A percentile compares a stretch with the other conserved stretches of the same genome.
These are phyloP conservation scores for Neomonachus schauinslandi DNA, from an alignment of 2,113 vertebrate genomes.

Conservation along the genomic window DNA sequence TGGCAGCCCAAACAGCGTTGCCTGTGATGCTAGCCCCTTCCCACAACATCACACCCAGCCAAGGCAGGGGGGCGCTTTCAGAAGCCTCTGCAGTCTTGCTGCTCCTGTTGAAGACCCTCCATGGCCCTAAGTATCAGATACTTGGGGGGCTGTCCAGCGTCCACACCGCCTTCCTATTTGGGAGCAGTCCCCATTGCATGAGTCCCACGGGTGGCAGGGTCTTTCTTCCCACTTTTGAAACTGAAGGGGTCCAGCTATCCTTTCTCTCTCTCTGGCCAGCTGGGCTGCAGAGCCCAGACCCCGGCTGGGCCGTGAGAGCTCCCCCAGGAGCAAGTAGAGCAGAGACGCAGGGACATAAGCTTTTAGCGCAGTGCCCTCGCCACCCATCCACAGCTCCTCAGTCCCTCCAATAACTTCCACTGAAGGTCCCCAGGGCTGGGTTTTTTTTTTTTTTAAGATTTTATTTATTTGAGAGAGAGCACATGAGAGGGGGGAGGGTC, in stretches of 20 bases:
- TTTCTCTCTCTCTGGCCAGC: not conserved
- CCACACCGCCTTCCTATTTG: fast-evolving
- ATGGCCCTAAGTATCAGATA: not conserved
- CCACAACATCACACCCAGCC: not conserved
- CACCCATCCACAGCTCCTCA: not conserved
- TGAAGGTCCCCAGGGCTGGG: not conserved
- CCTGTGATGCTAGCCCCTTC: not conserved
- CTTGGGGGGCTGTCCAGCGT: not conserved
- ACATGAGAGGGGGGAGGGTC: no score
- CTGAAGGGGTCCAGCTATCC: not conserved
- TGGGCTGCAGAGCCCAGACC: not conserved
- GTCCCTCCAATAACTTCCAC: not conserved
- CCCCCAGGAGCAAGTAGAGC: not conserved
- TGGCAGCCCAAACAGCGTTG: fast-evolving
- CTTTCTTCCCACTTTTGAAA: not conserved
- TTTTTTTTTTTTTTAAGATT: no score
- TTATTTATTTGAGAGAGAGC: no score
- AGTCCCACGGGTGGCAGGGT: not conserved
- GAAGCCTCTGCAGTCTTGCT: not conserved
- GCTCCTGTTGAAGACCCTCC: not conserved
- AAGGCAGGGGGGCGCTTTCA: not conserved
- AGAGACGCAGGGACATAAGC: not conserved
- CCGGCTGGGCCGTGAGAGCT: not conserved
- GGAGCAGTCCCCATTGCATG: no score
- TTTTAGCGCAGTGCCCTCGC: fast-evolving